phyloP scores from a whole-genome alignment of 2,888 invertebrate genomes.

The Euplexia lucipara region DNA sequence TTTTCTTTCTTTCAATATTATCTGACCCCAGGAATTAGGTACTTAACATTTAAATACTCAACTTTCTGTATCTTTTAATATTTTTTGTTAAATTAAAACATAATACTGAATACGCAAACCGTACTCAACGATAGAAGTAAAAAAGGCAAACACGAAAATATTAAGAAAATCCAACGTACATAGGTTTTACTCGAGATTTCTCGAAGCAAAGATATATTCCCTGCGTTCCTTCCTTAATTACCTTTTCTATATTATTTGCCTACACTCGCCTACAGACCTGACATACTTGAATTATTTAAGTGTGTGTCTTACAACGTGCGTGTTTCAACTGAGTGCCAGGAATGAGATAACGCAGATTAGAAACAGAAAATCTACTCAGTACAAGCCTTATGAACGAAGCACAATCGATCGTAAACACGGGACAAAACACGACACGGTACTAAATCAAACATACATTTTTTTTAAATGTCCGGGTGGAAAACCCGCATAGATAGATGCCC shows the following conservation, averaged over 20 bases:
- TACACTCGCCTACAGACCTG: conserved; percentile 16
- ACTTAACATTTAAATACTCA: not conserved
- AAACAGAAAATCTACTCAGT: conserved; percentile 13
- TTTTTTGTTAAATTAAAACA: not conserved
- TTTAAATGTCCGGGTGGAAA: too few relatives aligned
- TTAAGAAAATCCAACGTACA: conserved; percentile 1
- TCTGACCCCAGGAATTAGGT: not conserved
- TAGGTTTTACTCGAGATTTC: conserved; percentile 12
- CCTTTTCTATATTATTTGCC: conserved; percentile 39
- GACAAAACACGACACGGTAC: too few relatives aligned
- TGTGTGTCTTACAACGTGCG: conserved; percentile 36
- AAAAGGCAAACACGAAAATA: conserved; percentile 20
- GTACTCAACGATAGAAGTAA: conserved; percentile 13
- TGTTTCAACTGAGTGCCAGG: conserved; percentile 11
- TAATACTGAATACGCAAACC: not conserved
- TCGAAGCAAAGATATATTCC: conserved; percentile 6
- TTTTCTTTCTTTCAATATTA: too few relatives aligned
- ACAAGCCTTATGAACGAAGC: too few relatives aligned
- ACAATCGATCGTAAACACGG: too few relatives aligned
- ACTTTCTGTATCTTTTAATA: not conserved
- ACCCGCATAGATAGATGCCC: too few relatives aligned
- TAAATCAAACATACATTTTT: too few relatives aligned
- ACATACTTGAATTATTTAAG: conserved; percentile 27
- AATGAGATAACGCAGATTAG: conserved; percentile 1
- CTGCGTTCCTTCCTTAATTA: conserved; percentile 37